Evolutionary conservation across 2,113 vertebrate species (phyloP), one percentile per base, ranked within the genome.

Genomic region (Sebastes schlegelii): DNA sequence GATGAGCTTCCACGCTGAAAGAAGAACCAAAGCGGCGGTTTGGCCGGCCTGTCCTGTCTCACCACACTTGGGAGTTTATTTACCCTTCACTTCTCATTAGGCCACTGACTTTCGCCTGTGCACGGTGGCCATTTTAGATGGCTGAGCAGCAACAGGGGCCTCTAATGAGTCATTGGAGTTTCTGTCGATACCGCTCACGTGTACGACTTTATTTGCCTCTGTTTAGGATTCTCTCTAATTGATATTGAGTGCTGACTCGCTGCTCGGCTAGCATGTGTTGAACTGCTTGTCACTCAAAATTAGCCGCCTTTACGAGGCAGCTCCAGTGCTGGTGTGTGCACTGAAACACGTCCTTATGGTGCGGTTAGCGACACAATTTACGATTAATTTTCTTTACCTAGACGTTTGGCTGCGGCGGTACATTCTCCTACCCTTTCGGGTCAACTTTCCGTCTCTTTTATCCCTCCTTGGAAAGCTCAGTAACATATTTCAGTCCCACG

Each of bases 61-160:
- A 75, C 75, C 62, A 6, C 73, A 43, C 66, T 17, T 2, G 34
- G 55, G 69, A 75, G 90, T 92, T 90, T 93, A 91, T 92, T 92
- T 91, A 89, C 81, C 87, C 70, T 85, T 94, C 93, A 72, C 87
- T 81, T 92, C 80, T 90, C 88, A 88, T 92, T 91, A 92, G 55
- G 43, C 55, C 54, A 2, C 77, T 21, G 77, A 73, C 77, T 87
- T 54, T 74, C 14, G 26, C 79, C 73, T 65, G 77, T 17, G 63
- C 2, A n/a, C 40, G 16, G 80, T 65, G 62, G 71, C 86, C 88
- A 77, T 79, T 74, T 89, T 43, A 54, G 75, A 61, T 71, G 16
- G 40, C 60, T 73, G 72, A 79, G 83, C 21, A 68, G 85, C 83
- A 84, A 42, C 83, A 60, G 62, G 52, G 82, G 74, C 74, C 86